Percentiles rank a stretch among this genome's conserved stretches.
These are phyloP conservation scores for Idaea straminata DNA, from an alignment of 2,888 invertebrate genomes.

Conservation along the genomic window DNA sequence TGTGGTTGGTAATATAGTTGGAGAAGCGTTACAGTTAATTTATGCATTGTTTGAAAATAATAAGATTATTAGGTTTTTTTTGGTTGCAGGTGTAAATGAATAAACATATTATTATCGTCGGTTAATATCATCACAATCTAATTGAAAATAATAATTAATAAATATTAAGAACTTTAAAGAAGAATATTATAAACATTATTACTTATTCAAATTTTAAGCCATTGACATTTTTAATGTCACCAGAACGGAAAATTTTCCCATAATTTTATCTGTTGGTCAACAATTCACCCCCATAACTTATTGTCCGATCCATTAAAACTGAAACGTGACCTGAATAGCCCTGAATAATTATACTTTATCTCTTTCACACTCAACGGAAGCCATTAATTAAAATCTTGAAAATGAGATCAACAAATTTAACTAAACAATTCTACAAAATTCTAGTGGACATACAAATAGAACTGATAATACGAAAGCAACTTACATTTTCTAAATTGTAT, in stretches of 20 bases:
- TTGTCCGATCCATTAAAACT: constrained; percentile 58
- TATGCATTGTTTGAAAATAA: constrained; percentile 1
- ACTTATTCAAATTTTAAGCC: neutral
- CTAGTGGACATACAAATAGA: neutral
- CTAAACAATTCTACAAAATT: neutral
- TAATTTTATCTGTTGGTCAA: constrained; percentile 50
- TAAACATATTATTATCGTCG: neutral
- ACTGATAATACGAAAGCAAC: neutral
- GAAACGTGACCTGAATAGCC: constrained; percentile 51
- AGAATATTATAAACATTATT: neutral
- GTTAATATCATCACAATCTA: constrained; percentile 7
- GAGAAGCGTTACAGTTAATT: neutral
- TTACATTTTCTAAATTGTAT: neutral
- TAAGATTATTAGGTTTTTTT: neutral
- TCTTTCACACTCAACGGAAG: constrained; percentile 48
- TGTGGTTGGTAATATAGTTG: constrained; percentile 2
- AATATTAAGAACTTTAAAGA: neutral
- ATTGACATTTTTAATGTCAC: neutral
- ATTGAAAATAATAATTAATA: constrained; percentile 9
- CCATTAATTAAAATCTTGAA: constrained; percentile 42
- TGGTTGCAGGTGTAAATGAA: neutral
- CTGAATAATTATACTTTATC: constrained; percentile 50
- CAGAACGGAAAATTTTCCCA: constrained; percentile 32
- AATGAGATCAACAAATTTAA: constrained; percentile 24
- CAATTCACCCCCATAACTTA: constrained; percentile 56